Conservation (phyloP, 2,113 vertebrate species). For the Crotalus helleri region DNA sequence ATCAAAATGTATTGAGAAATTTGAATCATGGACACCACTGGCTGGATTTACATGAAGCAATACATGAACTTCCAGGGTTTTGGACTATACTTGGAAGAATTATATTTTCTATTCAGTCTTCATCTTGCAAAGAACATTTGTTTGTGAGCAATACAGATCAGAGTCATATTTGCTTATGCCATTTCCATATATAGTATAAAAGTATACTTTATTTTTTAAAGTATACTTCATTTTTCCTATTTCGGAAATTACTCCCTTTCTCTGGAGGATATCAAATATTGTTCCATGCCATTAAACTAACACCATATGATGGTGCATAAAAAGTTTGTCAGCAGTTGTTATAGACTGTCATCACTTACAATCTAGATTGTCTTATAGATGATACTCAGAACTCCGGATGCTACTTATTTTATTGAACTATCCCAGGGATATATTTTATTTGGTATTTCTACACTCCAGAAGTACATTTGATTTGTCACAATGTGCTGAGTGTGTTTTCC, state of each 20-base stretch:
- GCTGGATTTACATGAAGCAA: background rate
- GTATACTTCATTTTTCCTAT: no score
- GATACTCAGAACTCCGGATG: background rate
- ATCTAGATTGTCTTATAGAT: background rate
- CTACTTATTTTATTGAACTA: conserved; percentile 19
- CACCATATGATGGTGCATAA: background rate
- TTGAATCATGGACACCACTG: background rate
- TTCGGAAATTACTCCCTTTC: background rate
- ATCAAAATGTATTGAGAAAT: background rate
- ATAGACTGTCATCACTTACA: background rate
- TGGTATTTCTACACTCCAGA: conserved; percentile 11
- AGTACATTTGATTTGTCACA: background rate
- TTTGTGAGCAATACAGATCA: background rate
- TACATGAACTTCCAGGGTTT: background rate
- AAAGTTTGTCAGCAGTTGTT: background rate
- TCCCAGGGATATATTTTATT: conserved; percentile 2
- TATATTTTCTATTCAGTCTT: background rate
- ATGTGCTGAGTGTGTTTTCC: background rate
- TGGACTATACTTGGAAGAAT: background rate
- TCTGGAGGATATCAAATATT: background rate
- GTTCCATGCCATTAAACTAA: background rate
- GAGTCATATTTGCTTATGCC: background rate
- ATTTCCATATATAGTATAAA: background rate
- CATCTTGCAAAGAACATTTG: background rate
- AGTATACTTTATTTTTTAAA: background rate